These are phyloP conservation scores for Gymnodraco acuticeps DNA, from an alignment of 2,797 vertebrate genomes.

Conservation along the genomic window DNA sequence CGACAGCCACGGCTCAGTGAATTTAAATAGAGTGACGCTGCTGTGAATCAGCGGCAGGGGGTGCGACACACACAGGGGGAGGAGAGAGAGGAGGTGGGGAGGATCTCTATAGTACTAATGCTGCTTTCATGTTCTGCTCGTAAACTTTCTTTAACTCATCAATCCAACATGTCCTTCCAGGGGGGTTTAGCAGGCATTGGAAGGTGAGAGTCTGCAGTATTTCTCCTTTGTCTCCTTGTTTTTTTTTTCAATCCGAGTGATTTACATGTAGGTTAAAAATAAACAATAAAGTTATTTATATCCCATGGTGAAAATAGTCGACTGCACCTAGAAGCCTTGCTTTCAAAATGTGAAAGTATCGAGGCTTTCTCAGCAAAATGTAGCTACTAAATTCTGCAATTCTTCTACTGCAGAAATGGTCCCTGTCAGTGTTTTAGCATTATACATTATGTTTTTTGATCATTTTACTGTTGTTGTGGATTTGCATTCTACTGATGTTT, in stretches of 20 bases:
- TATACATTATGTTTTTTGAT: too few species aligned
- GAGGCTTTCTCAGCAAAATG: too few species aligned
- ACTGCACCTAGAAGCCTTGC: too few species aligned
- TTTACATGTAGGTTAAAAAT: not conserved
- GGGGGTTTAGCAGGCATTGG: not conserved
- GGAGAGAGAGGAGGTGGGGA: slow-evolving; percentile 1
- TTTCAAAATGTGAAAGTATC: too few species aligned
- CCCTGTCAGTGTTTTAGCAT: too few species aligned
- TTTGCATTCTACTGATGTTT: too few species aligned
- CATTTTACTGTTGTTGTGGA: too few species aligned
- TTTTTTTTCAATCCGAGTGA: not conserved
- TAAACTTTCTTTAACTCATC: not conserved
- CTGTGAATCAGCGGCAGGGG: slow-evolving; percentile 60
- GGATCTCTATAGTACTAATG: slow-evolving; percentile 33
- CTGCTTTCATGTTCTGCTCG: slow-evolving; percentile 54
- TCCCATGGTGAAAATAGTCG: too few species aligned
- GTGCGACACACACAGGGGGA: slow-evolving; percentile 16
- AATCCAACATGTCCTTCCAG: not conserved
- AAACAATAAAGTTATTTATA: not conserved
- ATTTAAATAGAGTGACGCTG: slow-evolving; percentile 74
- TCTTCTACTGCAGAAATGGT: too few species aligned
- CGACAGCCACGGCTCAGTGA: slow-evolving; percentile 53
- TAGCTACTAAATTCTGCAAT: too few species aligned
- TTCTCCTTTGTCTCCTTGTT: not conserved
- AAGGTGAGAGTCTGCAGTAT: not conserved